These are phyloP conservation scores for Arrhopalites spinosus DNA, from an alignment of 2,888 invertebrate genomes.

Conservation along the genomic window DNA sequence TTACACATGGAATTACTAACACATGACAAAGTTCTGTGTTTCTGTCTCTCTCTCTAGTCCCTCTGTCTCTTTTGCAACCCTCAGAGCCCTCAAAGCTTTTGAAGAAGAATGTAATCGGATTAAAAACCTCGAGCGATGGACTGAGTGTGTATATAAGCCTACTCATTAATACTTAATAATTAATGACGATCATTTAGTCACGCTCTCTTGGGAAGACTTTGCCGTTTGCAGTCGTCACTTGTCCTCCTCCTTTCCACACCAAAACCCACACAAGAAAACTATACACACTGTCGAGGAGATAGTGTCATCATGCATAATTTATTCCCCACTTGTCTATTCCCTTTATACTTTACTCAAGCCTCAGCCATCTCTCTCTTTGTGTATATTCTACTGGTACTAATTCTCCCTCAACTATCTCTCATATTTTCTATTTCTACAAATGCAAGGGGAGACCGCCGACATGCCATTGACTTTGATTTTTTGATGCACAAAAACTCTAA, in stretches of 20 bases:
- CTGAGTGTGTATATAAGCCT: too few relatives aligned
- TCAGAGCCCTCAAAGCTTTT: not conserved
- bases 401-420: too few relatives aligned
- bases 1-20: not conserved
- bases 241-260: not conserved
- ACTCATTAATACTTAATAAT: not conserved
- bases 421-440: too few relatives aligned
- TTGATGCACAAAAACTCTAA: too few relatives aligned
- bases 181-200: slow-evolving; percentile 6
- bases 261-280: not conserved
- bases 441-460: too few relatives aligned
- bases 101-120: not conserved
- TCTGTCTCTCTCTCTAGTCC: too few relatives aligned
- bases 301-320: slow-evolving; percentile 23
- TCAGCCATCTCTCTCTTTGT: not conserved
- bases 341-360: not conserved
- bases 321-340: slow-evolving; percentile 3
- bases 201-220: not conserved
- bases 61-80: not conserved
- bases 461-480: too few relatives aligned
- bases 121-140: not conserved
- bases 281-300: not conserved
- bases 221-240: not conserved
- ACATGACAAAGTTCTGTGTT: not conserved
- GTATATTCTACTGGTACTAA: too few relatives aligned